These are phyloP conservation scores for Dendropsophus ebraccatus DNA, from an alignment of 2,113 vertebrate genomes.

Conservation along the genomic window DNA sequence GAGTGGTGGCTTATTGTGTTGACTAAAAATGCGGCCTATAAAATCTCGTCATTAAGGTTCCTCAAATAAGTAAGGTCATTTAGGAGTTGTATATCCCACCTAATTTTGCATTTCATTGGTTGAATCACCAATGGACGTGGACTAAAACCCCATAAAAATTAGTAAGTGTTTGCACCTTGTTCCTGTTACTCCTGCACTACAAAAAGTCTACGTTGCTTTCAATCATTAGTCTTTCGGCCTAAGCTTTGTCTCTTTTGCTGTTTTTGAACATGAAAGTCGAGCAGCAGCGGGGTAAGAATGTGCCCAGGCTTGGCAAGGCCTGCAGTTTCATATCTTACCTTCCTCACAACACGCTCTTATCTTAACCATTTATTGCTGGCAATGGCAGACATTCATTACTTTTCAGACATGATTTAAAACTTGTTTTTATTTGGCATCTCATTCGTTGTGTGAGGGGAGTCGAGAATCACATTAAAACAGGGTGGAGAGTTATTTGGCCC, in stretches of 20 bases:
- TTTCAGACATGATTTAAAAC: conserved; percentile 15
- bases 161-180: not conserved
- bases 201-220: too few species aligned
- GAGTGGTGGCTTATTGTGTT: too few species aligned
- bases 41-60: too few species aligned
- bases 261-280: not conserved
- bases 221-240: not conserved
- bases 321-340: conserved; percentile 1
- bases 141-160: not conserved
- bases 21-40: too few species aligned
- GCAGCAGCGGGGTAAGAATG: not conserved
- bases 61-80: too few species aligned
- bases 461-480: conserved; percentile 24
- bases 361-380: conserved; percentile 17
- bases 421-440: conserved; percentile 31
- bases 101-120: too few species aligned
- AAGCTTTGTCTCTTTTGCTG: not conserved
- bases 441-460: conserved; percentile 33
- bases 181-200: not conserved
- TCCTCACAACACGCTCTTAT: not conserved
- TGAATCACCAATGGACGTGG: too few species aligned
- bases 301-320: not conserved
- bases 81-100: too few species aligned
- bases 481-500: conserved; percentile 34
- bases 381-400: not conserved